Percentiles rank a stretch among this genome's conserved stretches.
Conservation (phyloP, 2,888 invertebrate genomes). For the Acrocera orbiculus region DNA sequence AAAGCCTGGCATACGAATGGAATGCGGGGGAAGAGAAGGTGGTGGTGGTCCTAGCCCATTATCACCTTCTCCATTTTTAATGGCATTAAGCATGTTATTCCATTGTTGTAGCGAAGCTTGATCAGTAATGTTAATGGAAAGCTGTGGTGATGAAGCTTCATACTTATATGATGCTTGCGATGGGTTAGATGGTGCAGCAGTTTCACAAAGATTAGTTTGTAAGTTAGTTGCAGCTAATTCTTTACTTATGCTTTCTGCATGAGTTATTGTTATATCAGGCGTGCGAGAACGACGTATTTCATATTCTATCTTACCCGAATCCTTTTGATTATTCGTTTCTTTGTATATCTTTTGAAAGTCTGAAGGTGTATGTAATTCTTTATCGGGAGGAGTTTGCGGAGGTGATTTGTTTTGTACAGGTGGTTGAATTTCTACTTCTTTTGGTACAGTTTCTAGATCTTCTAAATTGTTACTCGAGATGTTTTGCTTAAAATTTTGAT, state of each 20-base stretch:
- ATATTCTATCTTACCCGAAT: conserved; percentile 7
- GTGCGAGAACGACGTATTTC: conserved; percentile 1
- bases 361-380: neutral
- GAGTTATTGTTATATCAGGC: conserved; percentile 9
- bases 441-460: too few relatives aligned
- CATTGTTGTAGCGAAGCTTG: conserved; percentile 24
- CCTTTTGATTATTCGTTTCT: neutral
- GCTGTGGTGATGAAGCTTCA: conserved; percentile 8
- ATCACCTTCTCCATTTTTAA: conserved; percentile 11
- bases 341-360: neutral
- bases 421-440: too few relatives aligned
- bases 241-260: neutral
- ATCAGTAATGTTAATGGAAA: conserved; percentile 24
- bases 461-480: too few relatives aligned
- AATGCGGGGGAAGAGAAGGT: conserved; percentile 23
- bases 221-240: neutral
- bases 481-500: too few relatives aligned
- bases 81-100: conserved; percentile 21
- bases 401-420: too few relatives aligned
- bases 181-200: conserved; percentile 7
- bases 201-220: neutral
- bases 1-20: conserved; percentile 29
- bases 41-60: conserved; percentile 16
- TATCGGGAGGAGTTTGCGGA: too few relatives aligned
- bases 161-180: conserved; percentile 9